Conservation (phyloP, 2,113 vertebrate genomes). For the Pterocles burchelli region DNA sequence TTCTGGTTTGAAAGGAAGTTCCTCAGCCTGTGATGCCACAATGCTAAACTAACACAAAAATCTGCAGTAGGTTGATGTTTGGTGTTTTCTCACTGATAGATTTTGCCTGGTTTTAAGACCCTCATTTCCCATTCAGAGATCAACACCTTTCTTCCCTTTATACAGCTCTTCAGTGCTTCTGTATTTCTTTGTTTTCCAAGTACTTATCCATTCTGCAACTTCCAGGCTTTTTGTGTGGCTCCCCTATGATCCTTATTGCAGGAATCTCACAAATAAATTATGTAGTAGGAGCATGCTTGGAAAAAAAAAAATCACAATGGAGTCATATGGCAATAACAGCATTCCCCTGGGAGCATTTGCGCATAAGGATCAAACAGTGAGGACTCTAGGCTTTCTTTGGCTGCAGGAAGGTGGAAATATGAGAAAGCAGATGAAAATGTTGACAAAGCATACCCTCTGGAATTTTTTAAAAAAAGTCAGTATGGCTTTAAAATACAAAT, state of each 20-base stretch:
- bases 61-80: background rate
- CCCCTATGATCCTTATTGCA: background rate
- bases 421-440: constrained; percentile 12
- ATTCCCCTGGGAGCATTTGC: background rate
- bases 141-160: background rate
- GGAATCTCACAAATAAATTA: background rate
- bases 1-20: background rate
- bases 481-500: constrained; percentile 29
- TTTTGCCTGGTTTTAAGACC: background rate
- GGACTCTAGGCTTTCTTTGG: background rate
- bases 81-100: background rate
- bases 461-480: constrained; percentile 12
- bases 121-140: background rate
- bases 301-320: background rate
- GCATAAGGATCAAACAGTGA: background rate
- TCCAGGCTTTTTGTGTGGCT: background rate
- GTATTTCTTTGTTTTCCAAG: constrained; percentile 21
- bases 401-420: constrained; percentile 1
- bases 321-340: background rate
- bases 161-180: background rate
- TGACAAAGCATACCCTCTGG: constrained; percentile 2
- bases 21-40: background rate
- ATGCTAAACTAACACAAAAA: background rate
- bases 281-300: background rate
- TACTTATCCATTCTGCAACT: background rate